Evolutionary conservation across 2,888 invertebrate species (phyloP).

Genomic region (Antitype chi): DNA sequence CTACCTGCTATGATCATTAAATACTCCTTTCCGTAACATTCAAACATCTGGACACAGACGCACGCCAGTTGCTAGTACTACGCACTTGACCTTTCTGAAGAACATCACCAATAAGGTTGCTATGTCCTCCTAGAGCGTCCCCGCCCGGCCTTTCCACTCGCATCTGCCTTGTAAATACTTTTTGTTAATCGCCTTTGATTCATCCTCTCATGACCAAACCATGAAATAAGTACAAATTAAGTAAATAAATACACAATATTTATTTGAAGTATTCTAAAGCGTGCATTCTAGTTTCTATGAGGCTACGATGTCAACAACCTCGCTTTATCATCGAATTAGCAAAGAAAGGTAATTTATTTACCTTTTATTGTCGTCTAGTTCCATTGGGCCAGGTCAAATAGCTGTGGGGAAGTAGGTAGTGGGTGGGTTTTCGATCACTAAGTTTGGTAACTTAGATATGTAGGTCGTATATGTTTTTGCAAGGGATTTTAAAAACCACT

Average conservation of each 20-base stretch:
- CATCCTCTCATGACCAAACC: background rate
- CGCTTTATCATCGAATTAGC: background rate
- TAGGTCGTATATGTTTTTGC: too few species aligned
- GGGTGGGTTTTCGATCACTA: background rate
- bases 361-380: background rate
- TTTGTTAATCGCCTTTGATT: background rate
- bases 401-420: background rate
- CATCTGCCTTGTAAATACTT: background rate
- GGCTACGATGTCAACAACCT: background rate
- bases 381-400: background rate
- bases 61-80: too few species aligned
- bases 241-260: conserved; percentile 1
- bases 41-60: background rate
- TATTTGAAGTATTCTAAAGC: background rate
- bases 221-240: background rate
- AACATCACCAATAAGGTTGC: too few species aligned
- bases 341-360: background rate
- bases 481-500: too few species aligned
- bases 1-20: background rate
- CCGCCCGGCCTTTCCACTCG: background rate
- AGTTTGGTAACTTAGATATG: too few species aligned
- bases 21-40: background rate
- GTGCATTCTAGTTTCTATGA: background rate
- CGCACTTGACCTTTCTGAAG: too few species aligned
- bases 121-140: too few species aligned